These are phyloP conservation scores for Enteromius trimaculatus DNA, from an alignment of 2,797 vertebrate genomes.

Conservation along the genomic window DNA sequence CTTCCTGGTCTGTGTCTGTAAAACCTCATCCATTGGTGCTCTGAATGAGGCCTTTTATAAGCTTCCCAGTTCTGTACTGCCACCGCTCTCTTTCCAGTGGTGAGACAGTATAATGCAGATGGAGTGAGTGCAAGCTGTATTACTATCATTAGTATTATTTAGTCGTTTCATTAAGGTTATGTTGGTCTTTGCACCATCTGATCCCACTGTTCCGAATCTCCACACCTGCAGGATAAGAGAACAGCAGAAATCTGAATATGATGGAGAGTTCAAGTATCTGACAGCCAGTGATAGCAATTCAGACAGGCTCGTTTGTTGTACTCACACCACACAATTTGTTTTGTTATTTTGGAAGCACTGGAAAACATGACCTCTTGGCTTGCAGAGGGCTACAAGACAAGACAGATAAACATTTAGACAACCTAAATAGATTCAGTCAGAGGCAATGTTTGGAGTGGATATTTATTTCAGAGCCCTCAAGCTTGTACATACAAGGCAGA, in stretches of 20 bases:
- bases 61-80: background rate
- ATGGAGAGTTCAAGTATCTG: background rate
- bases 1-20: slow-evolving; percentile 20
- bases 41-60: slow-evolving; percentile 28
- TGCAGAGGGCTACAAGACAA: slow-evolving; percentile 68
- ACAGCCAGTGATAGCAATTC: slow-evolving; percentile 17
- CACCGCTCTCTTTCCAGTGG: background rate
- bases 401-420: slow-evolving; percentile 81
- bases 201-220: background rate
- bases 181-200: slow-evolving; percentile 60
- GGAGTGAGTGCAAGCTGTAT: slow-evolving; percentile 36
- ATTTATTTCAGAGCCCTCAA: slow-evolving; percentile 70
- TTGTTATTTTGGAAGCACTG: slow-evolving; percentile 66
- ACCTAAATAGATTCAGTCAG: slow-evolving; percentile 75
- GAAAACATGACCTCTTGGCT: slow-evolving; percentile 67
- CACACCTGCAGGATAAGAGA: background rate
- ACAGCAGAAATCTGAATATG: background rate
- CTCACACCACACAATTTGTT: slow-evolving; percentile 69
- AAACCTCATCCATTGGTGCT: slow-evolving; percentile 3
- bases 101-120: background rate
- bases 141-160: slow-evolving; percentile 55
- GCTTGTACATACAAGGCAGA: slow-evolving; percentile 64
- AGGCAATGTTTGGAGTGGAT: slow-evolving; percentile 62
- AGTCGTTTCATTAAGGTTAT: slow-evolving; percentile 62
- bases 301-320: slow-evolving; percentile 62